Evolutionary conservation across 2,888 invertebrate genomes (phyloP), one percentile per base, ranked within the genome.

Genomic region (Ecliptopera silaceata): DNA sequence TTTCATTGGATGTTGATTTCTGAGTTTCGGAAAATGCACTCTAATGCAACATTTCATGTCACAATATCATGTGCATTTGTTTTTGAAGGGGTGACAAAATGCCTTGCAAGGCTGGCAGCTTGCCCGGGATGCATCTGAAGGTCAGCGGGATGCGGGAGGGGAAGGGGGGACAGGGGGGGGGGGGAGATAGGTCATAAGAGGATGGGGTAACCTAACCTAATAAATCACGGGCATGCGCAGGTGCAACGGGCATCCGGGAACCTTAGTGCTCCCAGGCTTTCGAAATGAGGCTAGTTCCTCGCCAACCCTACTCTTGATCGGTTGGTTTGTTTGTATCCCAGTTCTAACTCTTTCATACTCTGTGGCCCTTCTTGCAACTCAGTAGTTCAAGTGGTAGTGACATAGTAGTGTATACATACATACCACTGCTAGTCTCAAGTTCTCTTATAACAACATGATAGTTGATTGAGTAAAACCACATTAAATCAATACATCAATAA

Each of bases 101-200:
- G 57, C 44, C 54, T 50, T 74, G 79, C 77, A 36, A 81, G 75
- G 64, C 73, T 86, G 86, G 87, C 85, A 61, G 56, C 58, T 57
- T 61, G 82, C 89, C 89, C 86, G 84, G 82, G 88, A 83, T 88
- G 89, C 88, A 87, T 68, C 71, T 68, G 83, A 87, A 86, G 90
- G 89, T 86, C 86, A 66, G 58, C 70, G 65, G 65, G 69, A 55
- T 63, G 64, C 61, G 65, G 57, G 45, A 49, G 66, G 32, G 63
- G 65, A 61, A 43, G 31, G 38, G 57, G 62, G 60, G n/a, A n/a
- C n/a, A n/a, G n/a, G n/a, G n/a, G 63, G 65, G 62, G 44, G 31
- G 38, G 57, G 62, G 60, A 64, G 56, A 51, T 58, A 60, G 67
- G 64, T 63, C 63, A 59, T 54, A 34, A 54, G 56, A 61, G 55